Evolutionary conservation across 2,797 vertebrate genomes (phyloP).

Genomic region (Dendrocincla tyrannina): DNA sequence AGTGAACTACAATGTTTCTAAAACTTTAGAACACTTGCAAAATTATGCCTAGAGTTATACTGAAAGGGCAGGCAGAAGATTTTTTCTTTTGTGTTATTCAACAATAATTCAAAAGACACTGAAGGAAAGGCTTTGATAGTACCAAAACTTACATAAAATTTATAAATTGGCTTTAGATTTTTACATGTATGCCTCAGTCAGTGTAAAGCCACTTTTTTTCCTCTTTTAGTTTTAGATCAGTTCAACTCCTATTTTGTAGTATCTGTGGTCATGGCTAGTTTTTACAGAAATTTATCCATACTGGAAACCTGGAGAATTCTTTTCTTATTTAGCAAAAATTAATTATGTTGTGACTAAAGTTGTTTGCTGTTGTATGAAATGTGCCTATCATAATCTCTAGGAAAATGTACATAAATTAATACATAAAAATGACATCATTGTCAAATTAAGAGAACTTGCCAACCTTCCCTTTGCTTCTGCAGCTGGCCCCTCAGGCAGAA

Average conservation of each 20-base stretch:
- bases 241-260: background rate
- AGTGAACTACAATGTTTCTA: background rate
- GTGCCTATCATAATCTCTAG: conserved; percentile 1
- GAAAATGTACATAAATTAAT: conserved; percentile 24
- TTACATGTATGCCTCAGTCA: background rate
- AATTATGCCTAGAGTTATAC: background rate
- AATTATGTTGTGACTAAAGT: background rate
- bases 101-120: background rate
- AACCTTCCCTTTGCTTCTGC: background rate
- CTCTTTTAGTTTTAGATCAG: background rate
- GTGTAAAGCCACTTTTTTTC: background rate
- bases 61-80: background rate
- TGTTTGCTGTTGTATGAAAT: background rate
- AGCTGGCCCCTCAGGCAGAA: background rate
- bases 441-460: background rate
- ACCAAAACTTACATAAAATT: background rate
- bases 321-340: background rate
- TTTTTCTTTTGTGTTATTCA: background rate
- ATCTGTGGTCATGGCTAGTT: background rate
- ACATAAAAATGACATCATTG: background rate
- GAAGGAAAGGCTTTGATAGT: background rate
- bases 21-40: background rate
- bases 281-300: background rate
- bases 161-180: background rate
- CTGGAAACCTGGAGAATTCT: background rate